Evolutionary conservation across 92 coral and sea anemone genomes (phyloP), one percentile per base, ranked within the genome.

Genomic region (Pocillopora meandrina): DNA sequence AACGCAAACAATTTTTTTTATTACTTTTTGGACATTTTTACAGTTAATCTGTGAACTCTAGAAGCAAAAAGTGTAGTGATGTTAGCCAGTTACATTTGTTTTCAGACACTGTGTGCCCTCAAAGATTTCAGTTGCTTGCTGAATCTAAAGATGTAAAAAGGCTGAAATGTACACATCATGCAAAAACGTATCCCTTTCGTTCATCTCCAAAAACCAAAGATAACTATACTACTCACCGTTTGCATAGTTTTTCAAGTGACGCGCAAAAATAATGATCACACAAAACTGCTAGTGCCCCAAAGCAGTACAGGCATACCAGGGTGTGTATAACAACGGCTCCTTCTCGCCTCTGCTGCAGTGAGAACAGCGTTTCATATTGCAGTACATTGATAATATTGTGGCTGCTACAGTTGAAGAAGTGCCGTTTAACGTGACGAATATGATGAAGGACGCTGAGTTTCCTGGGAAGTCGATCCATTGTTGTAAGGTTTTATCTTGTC

Each of bases 241-340:
- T 94, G 78, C 99, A 97, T 57, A 97, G 91, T 77, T 97, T 97
- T 79, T 95, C 98, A 76, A 97, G 86, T 65, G 99, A 95, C 20
- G 99, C 99, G 75, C 99, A 97, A 82, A 97, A 97, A 85, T 97
- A 97, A 73, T 97, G 95, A 63, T 97, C 98, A 58, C 99, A 97
- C 66, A 97, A 82, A 23, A 95, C 77, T 17, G 98, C 94, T 19
- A 97, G 86, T 11, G 99, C 97, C 12, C 88, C 95, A 56, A 97
- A 97, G 63, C 98, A 92, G 83, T 97, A 97, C 80, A 95, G 82
- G 66, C 99, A 92, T 71, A 97, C 82, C 33, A 97, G 72, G 17
- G 90, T 61, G 84, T 97, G 99, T 49, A 97, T 84, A 7, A 95
- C 49, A 33, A 97, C 91, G 19, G 98, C 98, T 1, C 99, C 99